Evolutionary conservation across 1,140 invertebrate species (phyloP).

Genomic region (Neodiprion virginianus): DNA sequence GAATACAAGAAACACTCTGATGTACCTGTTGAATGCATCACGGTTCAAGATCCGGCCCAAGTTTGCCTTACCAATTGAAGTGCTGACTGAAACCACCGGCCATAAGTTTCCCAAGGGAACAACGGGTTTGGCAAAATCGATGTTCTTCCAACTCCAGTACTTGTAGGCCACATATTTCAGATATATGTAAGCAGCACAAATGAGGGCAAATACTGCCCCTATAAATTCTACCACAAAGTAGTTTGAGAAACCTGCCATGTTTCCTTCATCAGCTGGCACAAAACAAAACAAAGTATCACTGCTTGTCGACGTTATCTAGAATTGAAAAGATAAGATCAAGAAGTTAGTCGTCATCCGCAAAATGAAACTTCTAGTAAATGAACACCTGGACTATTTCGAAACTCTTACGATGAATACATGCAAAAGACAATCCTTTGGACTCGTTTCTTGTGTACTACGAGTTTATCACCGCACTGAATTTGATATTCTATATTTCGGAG

Average conservation of each 20-base stretch:
- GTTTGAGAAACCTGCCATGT: background rate
- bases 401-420: no score
- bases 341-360: no score
- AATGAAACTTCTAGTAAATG: no score
- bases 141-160: background rate
- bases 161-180: background rate
- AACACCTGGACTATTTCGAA: no score
- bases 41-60: background rate
- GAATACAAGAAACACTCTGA: slow-evolving; percentile 1
- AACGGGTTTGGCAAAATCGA: background rate
- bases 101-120: background rate
- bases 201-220: background rate
- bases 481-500: no score
- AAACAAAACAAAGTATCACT: no score
- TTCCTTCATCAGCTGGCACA: no score
- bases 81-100: background rate
- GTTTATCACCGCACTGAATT: no score
- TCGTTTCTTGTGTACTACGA: no score
- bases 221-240: background rate
- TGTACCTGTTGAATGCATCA: background rate
- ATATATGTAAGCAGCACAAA: background rate
- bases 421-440: no score
- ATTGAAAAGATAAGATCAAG: no score
- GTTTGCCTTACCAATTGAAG: background rate
- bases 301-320: no score